Evolutionary conservation across 2,113 vertebrate species (phyloP), one percentile per base, ranked within the genome.

Genomic region (Platichthys flesus): DNA sequence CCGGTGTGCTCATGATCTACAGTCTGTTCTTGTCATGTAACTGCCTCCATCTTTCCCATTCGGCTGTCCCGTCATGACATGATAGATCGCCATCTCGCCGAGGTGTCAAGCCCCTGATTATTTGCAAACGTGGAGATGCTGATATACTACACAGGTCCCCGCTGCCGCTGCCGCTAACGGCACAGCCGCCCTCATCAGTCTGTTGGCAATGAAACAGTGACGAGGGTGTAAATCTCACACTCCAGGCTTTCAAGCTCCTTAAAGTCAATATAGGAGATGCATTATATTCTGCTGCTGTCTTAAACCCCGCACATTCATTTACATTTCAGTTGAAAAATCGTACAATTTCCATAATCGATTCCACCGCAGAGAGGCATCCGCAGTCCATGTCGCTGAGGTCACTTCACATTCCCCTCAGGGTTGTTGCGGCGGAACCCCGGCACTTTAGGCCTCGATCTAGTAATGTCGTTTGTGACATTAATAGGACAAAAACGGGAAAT

Each of bases 201-300:
- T 74, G 68, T 58, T 75, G 85, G 83, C 74, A 82, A 68, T 86
- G 78, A 89, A 83, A 75, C 54, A 5, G 58, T 28, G 72, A 49
- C 4, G 31, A 40, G 15, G 70, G 61, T 61, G 78, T 90, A 90
- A 89, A 88, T 91, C 85, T 87, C 78, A 45, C 58, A 40, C 71
- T 63, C 69, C 52, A 16, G 66, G 72, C 75, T 89, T 66, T 71
- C 64, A 82, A 83, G 78, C 73, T 72, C 73, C 65, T 83, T 67
- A 72, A 80, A 83, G 77, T 88, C 86, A 85, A 88, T 85, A 89
- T 71, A 77, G 86, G 52, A 81, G 88, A 83, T 71, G 79, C 81
- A 86, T 86, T 82, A 79, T 79, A 66, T 79, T 85, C 69, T 75
- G 54, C 76, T 16, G 76, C 79, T 51, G 82, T 79, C 87, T 62